Percentiles rank a stretch among this genome's conserved stretches.
Evolutionary conservation across 2,888 invertebrate genomes (phyloP).

Genomic region (Pollenia griseotomentosa): DNA sequence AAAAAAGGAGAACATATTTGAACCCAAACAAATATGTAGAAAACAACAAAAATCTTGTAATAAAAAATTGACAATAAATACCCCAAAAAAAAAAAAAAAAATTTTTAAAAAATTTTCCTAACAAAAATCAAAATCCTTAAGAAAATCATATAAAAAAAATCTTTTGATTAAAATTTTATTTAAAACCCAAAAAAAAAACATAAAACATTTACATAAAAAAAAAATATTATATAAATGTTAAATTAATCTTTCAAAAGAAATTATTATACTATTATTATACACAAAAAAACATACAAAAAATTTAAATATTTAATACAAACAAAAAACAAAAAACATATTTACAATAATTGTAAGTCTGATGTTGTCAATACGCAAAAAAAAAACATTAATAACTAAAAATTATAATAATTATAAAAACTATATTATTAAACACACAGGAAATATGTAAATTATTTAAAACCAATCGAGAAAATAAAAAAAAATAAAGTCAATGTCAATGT

Average conservation of each 20-base stretch:
- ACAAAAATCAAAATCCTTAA: slow-evolving; percentile 24
- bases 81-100: slow-evolving; percentile 10
- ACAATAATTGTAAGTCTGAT: slow-evolving; percentile 82
- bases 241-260: slow-evolving; percentile 41
- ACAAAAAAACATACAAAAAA: slow-evolving; percentile 31
- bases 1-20: slow-evolving; percentile 36
- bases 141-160: slow-evolving; percentile 11
- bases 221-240: slow-evolving; percentile 53
- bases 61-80: slow-evolving; percentile 69
- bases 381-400: slow-evolving; percentile 72
- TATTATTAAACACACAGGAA: slow-evolving; percentile 52
- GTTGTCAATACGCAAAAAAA: slow-evolving; percentile 79
- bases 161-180: slow-evolving; percentile 36
- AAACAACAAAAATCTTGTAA: slow-evolving; percentile 52
- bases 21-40: slow-evolving; percentile 48
- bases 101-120: slow-evolving; percentile 34
- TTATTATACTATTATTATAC: slow-evolving; percentile 61
- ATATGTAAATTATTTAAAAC: slow-evolving; percentile 62
- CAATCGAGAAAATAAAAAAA: slow-evolving; percentile 16
- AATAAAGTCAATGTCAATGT: slow-evolving; percentile 71
- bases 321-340: slow-evolving; percentile 53
- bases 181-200: not conserved
- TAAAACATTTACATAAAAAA: slow-evolving; percentile 46
- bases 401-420: slow-evolving; percentile 74
- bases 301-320: slow-evolving; percentile 18